Evolutionary conservation across 2,888 invertebrate genomes (phyloP), one percentile per base, ranked within the genome.

Genomic region (Pterobdella sp.): DNA sequence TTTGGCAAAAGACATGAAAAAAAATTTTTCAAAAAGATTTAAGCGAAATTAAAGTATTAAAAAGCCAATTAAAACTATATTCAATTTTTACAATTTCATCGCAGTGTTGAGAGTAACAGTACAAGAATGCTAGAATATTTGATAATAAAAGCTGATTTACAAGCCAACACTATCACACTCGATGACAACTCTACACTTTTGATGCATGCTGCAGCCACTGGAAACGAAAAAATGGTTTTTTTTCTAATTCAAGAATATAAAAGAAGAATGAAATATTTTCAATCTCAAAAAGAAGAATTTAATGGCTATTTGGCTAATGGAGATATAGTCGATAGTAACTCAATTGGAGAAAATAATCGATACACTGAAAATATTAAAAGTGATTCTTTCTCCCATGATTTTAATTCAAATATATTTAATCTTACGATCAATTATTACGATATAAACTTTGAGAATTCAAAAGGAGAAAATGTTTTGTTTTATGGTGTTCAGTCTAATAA

Each of bases 381-480:
- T 14, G 10, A n/a, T 26, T 3, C 18, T 3, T 26, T 26, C 18
- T 3, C 60, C 4, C 42, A 7, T 18, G 18, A 18, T 18, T 14
- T 18, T 18, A 14, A 7, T 42, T 42, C 42, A 42, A 42, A 7
- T 14, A 42, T 18, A 42, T 14, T 18, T 14, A 42, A 7, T 18
- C 7, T 14, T 18, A 42, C 7, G 10, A 42, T 18, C 7, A 56
- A 56, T 26, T 56, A 56, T 26, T 56, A 76, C 32, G 75, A 76
- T 74, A 70, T 77, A 68, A 76, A 77, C 56, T 68, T 72, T 14
- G 26, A n/a, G 66, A 78, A 78, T 71, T 42, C 29, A 10, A 56
- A 74, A 35, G 78, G 78, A 14, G 78, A 78, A 63, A 78, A 77
- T 64, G 76, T 76, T 18, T 73, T 78, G 18, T 78, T 78, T 68